A percentile compares a stretch with the other conserved stretches of the same genome.
phyloP scores from a whole-genome alignment of 2,888 invertebrate species.

The Scaptomyza caliginosa region DNA sequence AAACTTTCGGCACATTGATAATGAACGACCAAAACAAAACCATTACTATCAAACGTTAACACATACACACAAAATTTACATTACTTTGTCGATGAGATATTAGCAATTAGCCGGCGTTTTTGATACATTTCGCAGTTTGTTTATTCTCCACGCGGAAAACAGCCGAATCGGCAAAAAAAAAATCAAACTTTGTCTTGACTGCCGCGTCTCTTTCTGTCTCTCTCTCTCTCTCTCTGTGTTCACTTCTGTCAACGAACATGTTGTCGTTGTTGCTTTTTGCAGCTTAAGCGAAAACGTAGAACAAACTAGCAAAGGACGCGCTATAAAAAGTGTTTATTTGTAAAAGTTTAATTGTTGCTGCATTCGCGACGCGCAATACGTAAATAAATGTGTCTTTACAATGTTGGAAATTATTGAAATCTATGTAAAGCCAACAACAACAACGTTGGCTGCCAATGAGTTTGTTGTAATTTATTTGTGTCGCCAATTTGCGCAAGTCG shows the following conservation, averaged over 20 bases:
- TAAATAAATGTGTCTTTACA: neutral
- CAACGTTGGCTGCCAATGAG: constrained; percentile 31
- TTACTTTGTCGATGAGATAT: neutral
- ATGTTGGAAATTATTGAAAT: constrained; percentile 77
- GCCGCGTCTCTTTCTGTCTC: neutral
- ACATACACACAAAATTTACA: neutral
- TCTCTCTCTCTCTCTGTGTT: constrained; percentile 1
- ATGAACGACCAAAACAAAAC: neutral
- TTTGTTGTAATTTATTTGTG: constrained; percentile 73
- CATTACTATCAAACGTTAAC: constrained; percentile 19
- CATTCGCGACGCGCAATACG: neutral
- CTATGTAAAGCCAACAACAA: constrained; percentile 39
- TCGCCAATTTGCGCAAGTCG: constrained; percentile 20
- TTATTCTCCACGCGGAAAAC: constrained; percentile 10
- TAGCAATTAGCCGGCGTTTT: neutral
- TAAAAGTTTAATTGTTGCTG: neutral
- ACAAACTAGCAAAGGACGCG: constrained; percentile 15
- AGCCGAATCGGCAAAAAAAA: constrained; percentile 20
- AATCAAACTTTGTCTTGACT: neutral
- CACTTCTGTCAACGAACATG: constrained; percentile 6
- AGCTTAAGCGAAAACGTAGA: constrained; percentile 5
- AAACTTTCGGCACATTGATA: constrained; percentile 10
- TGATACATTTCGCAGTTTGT: constrained; percentile 11
- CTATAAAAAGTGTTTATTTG: constrained; percentile 2
- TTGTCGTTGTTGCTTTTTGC: neutral